Percentiles rank a stretch among this genome's conserved stretches.
Conservation (phyloP, 2,113 vertebrate genomes). For the Scytalopus superciliaris region DNA sequence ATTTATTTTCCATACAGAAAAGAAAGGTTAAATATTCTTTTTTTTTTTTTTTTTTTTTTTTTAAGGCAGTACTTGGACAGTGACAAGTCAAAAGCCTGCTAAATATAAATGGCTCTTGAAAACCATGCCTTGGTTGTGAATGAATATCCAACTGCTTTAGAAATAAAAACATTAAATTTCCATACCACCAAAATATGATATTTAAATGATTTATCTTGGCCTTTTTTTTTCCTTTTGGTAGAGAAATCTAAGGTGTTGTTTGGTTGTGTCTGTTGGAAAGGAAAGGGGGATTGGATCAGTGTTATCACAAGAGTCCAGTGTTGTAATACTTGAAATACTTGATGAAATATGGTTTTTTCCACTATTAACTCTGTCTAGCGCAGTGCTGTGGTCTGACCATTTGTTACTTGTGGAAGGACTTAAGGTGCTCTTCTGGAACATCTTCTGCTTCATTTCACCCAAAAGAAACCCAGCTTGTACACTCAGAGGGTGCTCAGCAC, state of each 20-base stretch:
- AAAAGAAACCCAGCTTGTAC: accelerated
- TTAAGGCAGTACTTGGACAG: constrained; percentile 6
- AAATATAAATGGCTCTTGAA: background rate
- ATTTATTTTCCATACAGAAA: constrained; percentile 49
- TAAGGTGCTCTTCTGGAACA: background rate
- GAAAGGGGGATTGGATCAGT: background rate
- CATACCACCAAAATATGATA: background rate
- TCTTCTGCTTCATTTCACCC: background rate
- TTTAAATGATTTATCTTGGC: background rate
- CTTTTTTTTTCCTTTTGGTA: background rate
- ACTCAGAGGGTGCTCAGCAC: background rate
- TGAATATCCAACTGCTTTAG: background rate
- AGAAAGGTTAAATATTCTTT: constrained; percentile 61
- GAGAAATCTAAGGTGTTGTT: background rate
- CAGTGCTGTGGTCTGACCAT: background rate
- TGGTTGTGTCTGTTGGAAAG: background rate
- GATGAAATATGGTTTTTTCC: background rate
- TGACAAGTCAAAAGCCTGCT: constrained; percentile 49
- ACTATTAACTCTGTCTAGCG: background rate
- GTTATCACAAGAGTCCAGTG: background rate
- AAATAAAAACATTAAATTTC: background rate
- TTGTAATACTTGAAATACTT: too few species aligned
- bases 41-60: background rate
- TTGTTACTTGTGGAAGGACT: background rate
- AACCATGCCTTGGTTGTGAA: background rate